Evolutionary conservation across 2,888 invertebrate genomes (phyloP).

Genomic region (Synanthedon formicaeformis): DNA sequence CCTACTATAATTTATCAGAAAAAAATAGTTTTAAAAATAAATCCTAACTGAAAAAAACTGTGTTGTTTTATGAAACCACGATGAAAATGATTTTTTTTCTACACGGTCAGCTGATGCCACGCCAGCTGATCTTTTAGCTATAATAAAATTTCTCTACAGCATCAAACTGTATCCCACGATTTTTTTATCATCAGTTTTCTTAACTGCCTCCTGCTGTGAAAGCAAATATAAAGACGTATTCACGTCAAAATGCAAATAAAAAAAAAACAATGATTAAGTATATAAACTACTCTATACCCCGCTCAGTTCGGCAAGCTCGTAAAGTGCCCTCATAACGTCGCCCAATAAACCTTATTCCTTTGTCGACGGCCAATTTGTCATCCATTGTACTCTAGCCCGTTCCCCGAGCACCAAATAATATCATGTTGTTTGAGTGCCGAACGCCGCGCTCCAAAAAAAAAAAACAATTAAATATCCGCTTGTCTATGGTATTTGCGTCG

Average conservation of each 20-base stretch:
- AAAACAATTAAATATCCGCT: conserved; percentile 51
- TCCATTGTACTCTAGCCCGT: conserved; percentile 39
- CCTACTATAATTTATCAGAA: too few species aligned
- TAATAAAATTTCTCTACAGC: too few species aligned
- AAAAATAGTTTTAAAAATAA: too few species aligned
- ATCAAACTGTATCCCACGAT: too few species aligned
- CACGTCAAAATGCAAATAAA: neutral
- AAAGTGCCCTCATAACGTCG: conserved; percentile 58
- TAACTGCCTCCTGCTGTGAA: neutral
- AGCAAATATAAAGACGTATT: neutral
- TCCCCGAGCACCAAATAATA: conserved; percentile 7
- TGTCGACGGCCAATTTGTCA: conserved; percentile 63
- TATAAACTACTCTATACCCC: conserved; percentile 13
- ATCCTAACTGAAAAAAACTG: too few species aligned
- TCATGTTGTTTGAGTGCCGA: conserved; percentile 47
- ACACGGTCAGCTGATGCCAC: too few species aligned
- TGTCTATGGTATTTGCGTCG: conserved; percentile 28
- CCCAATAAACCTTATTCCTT: conserved; percentile 65
- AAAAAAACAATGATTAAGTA: neutral
- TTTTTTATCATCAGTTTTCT: too few species aligned
- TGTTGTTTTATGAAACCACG: too few species aligned
- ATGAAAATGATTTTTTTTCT: too few species aligned
- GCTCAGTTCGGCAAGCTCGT: conserved; percentile 30
- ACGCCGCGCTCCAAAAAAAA: conserved; percentile 51
- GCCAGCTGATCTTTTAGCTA: too few species aligned